Evolutionary conservation across 2,888 invertebrate genomes (phyloP).

Genomic region (Ectemnius lituratus): DNA sequence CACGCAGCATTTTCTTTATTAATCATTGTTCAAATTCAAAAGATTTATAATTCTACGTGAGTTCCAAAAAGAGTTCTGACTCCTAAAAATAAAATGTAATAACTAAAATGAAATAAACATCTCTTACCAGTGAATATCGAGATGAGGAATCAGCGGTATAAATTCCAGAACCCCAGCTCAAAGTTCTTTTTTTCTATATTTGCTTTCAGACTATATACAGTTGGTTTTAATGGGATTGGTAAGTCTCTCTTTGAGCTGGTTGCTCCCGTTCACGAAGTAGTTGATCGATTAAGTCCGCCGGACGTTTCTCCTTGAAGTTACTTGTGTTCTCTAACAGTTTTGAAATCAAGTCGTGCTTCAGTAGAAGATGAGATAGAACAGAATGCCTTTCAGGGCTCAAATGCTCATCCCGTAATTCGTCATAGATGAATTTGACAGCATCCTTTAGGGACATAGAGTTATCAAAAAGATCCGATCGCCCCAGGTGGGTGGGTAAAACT

Average conservation of each 20-base stretch:
- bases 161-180: no score
- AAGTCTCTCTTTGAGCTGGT: no score
- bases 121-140: no score
- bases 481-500: slow-evolving; percentile 48
- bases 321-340: slow-evolving; percentile 49
- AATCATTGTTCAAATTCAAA: no score
- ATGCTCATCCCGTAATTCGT: slow-evolving; percentile 52
- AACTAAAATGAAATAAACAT: no score
- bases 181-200: no score
- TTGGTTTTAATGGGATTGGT: no score
- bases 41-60: not conserved
- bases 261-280: slow-evolving; percentile 16
- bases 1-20: not conserved
- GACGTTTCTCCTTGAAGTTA: slow-evolving; percentile 57
- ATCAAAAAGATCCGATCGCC: slow-evolving; percentile 43
- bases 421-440: slow-evolving; percentile 44
- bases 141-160: no score
- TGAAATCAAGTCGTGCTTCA: slow-evolving; percentile 60
- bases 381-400: slow-evolving; percentile 41
- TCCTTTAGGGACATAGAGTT: slow-evolving; percentile 46
- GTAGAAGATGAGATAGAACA: slow-evolving; percentile 63
- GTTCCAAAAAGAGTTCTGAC: no score
- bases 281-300: slow-evolving; percentile 28
- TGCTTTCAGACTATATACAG: no score
- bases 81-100: no score